phyloP scores from a whole-genome alignment of 2,113 vertebrate species.

The Pterocles orientalis region DNA sequence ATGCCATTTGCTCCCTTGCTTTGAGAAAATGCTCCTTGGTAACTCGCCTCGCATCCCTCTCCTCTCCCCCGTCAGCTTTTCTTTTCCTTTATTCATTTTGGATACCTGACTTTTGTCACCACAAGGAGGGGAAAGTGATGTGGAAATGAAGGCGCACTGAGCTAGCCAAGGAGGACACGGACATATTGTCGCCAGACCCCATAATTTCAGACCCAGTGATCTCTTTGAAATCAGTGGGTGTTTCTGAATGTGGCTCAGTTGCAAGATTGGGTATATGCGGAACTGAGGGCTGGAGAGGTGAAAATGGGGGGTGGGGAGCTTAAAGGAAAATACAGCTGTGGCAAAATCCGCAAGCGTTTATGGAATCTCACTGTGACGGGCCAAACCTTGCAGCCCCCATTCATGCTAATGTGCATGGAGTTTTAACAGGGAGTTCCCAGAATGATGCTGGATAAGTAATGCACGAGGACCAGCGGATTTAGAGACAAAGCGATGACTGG shows the following conservation, averaged over 20 bases:
- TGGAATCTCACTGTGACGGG: neutral
- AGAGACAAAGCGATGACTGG: neutral
- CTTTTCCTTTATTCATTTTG: conserved; percentile 33
- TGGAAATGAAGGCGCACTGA: conserved; percentile 9
- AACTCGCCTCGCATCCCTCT: neutral
- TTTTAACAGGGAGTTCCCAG: neutral
- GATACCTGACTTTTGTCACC: conserved; percentile 33
- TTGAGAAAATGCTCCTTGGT: conserved; percentile 38
- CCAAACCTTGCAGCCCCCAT: neutral
- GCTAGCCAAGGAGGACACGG: neutral
- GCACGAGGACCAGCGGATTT: neutral
- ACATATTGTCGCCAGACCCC: conserved; percentile 45
- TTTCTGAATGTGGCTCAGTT: neutral
- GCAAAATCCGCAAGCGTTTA: conserved; percentile 22
- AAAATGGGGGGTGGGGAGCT: neutral
- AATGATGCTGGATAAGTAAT: neutral
- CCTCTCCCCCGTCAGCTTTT: conserved; percentile 1
- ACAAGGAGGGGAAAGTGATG: conserved; percentile 36
- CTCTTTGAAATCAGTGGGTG: conserved; percentile 53
- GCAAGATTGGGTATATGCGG: neutral
- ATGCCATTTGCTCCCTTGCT: conserved; percentile 31
- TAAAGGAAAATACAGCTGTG: conserved; percentile 39
- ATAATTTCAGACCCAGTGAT: conserved; percentile 1
- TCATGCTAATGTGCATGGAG: neutral
- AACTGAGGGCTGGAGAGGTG: conserved; percentile 19